Evolutionary conservation across 2,888 invertebrate genomes (phyloP), one percentile per base, ranked within the genome.

Genomic region (Trichopria drosophilae): DNA sequence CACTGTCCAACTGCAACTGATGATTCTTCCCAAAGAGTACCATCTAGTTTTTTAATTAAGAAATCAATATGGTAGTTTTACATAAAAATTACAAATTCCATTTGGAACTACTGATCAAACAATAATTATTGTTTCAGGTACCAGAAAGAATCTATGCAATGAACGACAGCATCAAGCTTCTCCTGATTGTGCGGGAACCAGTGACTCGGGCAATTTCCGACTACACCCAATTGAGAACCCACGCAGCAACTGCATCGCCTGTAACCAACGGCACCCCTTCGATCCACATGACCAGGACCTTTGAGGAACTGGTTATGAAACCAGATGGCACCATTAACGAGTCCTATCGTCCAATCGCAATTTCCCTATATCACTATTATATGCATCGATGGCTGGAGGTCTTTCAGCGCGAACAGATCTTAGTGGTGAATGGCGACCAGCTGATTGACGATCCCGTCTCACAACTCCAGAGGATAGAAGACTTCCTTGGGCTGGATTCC

Each of bases 121-220:
- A 32, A 32, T 32, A 10, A 10, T 32, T 7, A 32, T 32, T 32
- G 9, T 32, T 24, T 13, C 60, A 91, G 86, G 96, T 93, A 23
- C 96, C 98, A 9, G 91, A 93, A 76, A 81, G 98, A 58, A 93
- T 99, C 44, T 83, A 88, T 61, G 90, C 90, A 52, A 94, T 98
- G 93, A 96, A 98, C 79, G 85, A 90, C 6, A 88, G 90, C 70
- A 87, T 95, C 54, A 90, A 93, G 66, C 80, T 99, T 51, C 82
- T 98, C 57, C 81, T 98, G 63, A 94, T 98, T 68, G 92, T 99
- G 16, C 83, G 98, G 10, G 94, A 99, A 76, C 98, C 98, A 3
- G 94, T 97, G 46, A 93, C 92, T 13, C 82, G 98, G 47, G 92
- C 95, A 42, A 91, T 99, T 67, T 97, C 96, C 10, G 98, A 98